A percentile compares a stretch with the other conserved stretches of the same genome.
phyloP scores from a whole-genome alignment of 2,797 vertebrate genomes.

The Cuculus canorus region DNA sequence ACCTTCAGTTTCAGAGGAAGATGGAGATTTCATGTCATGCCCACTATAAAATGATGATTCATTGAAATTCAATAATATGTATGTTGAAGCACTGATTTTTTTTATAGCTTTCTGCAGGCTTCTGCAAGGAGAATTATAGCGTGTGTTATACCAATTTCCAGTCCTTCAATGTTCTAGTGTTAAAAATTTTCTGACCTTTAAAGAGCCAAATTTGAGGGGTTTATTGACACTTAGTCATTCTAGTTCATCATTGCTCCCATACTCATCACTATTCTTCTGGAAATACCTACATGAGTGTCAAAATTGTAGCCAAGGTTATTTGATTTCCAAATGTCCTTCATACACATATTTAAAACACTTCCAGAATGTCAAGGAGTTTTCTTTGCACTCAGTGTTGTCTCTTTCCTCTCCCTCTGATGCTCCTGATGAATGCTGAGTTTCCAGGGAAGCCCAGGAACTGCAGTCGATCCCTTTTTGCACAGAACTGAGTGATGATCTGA shows the following conservation, averaged over 20 bases:
- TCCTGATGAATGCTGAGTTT: not conserved
- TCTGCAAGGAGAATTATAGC: conserved; percentile 7
- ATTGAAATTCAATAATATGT: conserved; percentile 54
- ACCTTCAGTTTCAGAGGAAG: conserved; percentile 4
- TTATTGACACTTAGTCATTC: conserved; percentile 42
- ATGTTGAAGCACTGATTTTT: conserved; percentile 32
- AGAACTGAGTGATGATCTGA: not conserved
- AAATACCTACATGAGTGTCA: conserved; percentile 7
- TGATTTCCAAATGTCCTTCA: conserved; percentile 30
- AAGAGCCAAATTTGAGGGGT: conserved; percentile 6
- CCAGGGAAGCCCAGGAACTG: not conserved
- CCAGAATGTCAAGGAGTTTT: not conserved
- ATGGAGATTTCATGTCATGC: conserved; percentile 22
- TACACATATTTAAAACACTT: conserved; percentile 3
- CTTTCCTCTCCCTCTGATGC: not conserved
- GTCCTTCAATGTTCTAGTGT: not conserved
- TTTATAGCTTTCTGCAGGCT: conserved; percentile 34
- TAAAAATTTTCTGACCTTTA: conserved; percentile 58
- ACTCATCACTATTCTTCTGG: not conserved
- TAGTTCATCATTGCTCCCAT: not conserved
- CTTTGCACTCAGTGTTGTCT: not conserved
- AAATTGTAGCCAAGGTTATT: conserved; percentile 16
- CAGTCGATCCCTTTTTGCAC: not conserved
- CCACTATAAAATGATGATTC: conserved; percentile 40
- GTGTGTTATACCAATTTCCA: not conserved